Conservation (phyloP, 1,140 invertebrate species). For the Pseudachorutes palmiensis region DNA sequence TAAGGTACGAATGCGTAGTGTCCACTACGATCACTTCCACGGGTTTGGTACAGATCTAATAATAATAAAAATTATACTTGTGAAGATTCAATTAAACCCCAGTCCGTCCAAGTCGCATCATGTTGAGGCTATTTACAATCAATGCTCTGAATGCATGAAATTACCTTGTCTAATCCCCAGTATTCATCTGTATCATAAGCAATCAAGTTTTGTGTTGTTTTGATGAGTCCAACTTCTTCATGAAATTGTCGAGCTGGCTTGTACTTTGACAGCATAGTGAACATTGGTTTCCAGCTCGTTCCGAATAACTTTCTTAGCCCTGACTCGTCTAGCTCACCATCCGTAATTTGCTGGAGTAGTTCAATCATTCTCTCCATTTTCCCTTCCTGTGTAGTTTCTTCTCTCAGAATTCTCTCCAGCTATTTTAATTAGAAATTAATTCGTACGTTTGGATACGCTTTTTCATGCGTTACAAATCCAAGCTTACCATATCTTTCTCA, state of each 20-base stretch:
- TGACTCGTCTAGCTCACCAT: not conserved
- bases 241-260: not conserved
- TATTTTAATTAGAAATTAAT: not conserved
- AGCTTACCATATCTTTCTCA: not conserved
- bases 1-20: conserved; percentile 8
- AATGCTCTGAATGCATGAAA: no score
- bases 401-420: not conserved
- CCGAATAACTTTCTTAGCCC: not conserved
- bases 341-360: not conserved
- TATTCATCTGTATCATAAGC: not conserved
- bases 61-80: not conserved
- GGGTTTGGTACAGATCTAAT: not conserved
- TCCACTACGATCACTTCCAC: not conserved
- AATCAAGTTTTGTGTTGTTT: conserved; percentile 11
- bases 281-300: not conserved
- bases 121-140: no score
- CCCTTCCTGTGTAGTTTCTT: not conserved
- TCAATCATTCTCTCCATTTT: not conserved
- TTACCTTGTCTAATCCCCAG: conserved; percentile 13
- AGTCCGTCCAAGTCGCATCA: no score
- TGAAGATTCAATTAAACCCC: no score
- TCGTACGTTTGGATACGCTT: not conserved
- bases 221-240: not conserved
- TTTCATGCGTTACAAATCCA: no score
- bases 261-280: not conserved